These are phyloP conservation scores for Staurois parvus DNA, from an alignment of 2,797 vertebrate species.

Conservation along the genomic window DNA sequence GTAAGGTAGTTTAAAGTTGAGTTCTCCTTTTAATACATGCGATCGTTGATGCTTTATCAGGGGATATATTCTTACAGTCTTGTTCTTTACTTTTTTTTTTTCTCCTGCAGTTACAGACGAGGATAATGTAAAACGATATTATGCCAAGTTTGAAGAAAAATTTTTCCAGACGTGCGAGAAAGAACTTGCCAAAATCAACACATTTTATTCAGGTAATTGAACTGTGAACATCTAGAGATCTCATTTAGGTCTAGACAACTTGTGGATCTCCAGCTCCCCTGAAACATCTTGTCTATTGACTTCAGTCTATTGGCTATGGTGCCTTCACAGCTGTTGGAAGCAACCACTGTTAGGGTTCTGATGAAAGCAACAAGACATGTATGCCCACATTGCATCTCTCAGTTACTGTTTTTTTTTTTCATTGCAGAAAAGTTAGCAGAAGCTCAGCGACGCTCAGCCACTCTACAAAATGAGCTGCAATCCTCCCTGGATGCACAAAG, in stretches of 20 bases:
- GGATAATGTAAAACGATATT: constrained; percentile 93
- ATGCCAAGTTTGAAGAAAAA: constrained; percentile 96
- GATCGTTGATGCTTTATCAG: no score
- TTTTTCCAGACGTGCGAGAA: constrained; percentile 98
- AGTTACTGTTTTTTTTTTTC: not conserved
- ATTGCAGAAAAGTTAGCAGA: constrained; percentile 93
- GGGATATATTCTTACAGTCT: not conserved
- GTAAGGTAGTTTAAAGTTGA: not conserved
- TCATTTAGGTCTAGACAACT: not conserved
- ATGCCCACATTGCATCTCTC: not conserved
- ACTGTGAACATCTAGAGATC: constrained; percentile 7
- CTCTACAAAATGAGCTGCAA: constrained; percentile 95
- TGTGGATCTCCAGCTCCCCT: not conserved
- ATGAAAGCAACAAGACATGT: not conserved
- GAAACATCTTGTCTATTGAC: not conserved
- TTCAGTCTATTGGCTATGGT: not conserved
- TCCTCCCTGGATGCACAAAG: constrained; percentile 94
- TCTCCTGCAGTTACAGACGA: constrained; percentile 88
- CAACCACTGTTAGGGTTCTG: not conserved
- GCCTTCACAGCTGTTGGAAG: no score
- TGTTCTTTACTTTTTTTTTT: not conserved
- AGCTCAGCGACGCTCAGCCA: constrained; percentile 93
- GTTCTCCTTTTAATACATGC: not conserved
- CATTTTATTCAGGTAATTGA: constrained; percentile 93
- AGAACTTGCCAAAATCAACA: constrained; percentile 98